Evolutionary conservation across 2,113 vertebrate genomes (phyloP), one percentile per base, ranked within the genome.

Genomic region (Microtus ochrogaster): DNA sequence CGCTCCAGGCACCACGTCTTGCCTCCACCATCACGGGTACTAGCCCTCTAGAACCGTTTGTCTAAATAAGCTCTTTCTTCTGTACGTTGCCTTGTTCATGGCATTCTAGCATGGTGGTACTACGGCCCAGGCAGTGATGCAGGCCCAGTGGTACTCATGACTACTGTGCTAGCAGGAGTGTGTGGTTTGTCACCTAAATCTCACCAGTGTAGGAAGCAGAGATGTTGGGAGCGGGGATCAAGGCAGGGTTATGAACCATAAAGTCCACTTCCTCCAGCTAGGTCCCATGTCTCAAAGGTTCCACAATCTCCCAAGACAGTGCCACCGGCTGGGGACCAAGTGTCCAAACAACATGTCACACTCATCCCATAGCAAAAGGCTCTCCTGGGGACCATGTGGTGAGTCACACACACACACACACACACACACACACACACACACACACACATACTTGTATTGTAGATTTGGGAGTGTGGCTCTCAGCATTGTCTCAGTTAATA

Each of bases 331-430:
- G 81, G 39, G 58, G 7, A 41, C 61, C 26, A 30, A 84, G n/a
- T 44, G 7, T 30, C 39, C 39, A 66, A 33, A 21, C 61, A 63
- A 61, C 55, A 17, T 26, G 14, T 65, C 39, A 49, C 26, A 16
- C 39, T 63, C 26, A 84, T 4, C 19, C 44, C 7, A 0, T 65
- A 85, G 65, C 14, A 17, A 12, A 14, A 44, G 47, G 9, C 39
- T 21, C 1, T 24, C 58, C 13, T 2, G 1, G 13, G 36, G n/a
- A 36, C n/a, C 24, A 0, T 7, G 1, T 39, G 55, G 55, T 24
- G 74, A 79, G 47, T 19, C 1, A 41, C 47, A 66, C 52, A 19
- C 2, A 0, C 14, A 0, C 30, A 66, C 52, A 19, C 2, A 0
- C 19, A 0, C 30, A 47, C 4, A 41, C 44, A 66, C 52, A 19